Evolutionary conservation across 2,113 vertebrate genomes (phyloP).

Genomic region (Myrmecophaga tridactyla): DNA sequence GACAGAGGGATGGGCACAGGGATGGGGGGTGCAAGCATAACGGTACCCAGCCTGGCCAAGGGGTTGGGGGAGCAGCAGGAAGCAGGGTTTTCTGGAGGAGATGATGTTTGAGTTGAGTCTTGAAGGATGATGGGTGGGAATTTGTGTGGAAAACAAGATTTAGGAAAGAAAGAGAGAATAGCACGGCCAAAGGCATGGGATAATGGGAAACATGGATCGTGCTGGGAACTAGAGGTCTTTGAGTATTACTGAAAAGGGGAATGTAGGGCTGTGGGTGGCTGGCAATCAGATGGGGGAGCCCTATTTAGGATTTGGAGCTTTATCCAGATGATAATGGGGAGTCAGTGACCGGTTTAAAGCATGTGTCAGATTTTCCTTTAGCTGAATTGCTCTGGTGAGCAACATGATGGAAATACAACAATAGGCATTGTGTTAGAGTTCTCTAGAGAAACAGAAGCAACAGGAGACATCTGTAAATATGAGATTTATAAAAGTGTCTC

Average conservation of each 20-base stretch:
- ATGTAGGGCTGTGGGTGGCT: background rate
- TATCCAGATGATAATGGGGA: too few relatives aligned
- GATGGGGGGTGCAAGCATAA: background rate
- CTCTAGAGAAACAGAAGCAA: too few relatives aligned
- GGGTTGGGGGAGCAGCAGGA: background rate
- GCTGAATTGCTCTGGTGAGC: background rate
- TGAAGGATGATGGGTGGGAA: background rate
- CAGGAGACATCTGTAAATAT: too few relatives aligned
- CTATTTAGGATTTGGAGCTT: background rate
- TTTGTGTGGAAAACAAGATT: background rate
- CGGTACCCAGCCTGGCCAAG: background rate
- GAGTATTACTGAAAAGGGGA: background rate
- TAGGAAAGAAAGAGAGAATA: background rate
- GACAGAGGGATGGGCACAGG: background rate
- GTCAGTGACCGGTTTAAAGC: background rate
- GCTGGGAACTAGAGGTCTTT: background rate
- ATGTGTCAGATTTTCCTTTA: background rate
- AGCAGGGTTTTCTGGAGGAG: background rate
- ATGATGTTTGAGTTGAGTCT: too few relatives aligned
- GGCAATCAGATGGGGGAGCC: background rate
- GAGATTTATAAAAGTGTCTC: too few relatives aligned
- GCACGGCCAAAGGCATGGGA: background rate
- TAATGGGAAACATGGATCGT: background rate
- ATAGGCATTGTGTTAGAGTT: too few relatives aligned
- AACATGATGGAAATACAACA: background rate